Conservation (phyloP, 35 echinoderm and acorn worm genomes). For the Strongylocentrotus purpuratus region DNA sequence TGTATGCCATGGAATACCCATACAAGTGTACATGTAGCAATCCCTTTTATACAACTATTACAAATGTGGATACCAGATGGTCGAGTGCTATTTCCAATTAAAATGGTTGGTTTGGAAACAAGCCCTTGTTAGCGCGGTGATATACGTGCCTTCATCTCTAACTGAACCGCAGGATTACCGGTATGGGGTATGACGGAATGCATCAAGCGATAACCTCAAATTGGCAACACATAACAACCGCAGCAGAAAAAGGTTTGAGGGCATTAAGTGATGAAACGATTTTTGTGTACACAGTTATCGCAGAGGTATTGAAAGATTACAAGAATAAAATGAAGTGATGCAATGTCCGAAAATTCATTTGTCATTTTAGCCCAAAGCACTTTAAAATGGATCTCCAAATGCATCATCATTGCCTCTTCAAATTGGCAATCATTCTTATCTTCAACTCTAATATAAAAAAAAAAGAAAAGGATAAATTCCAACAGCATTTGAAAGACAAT, state of each 20-base stretch:
- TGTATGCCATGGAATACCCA: too few species aligned
- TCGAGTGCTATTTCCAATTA: conserved; percentile 18
- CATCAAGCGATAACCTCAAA: neutral
- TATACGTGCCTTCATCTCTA: neutral
- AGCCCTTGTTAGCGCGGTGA: neutral
- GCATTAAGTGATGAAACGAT: neutral
- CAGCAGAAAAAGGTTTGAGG: neutral
- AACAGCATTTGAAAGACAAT: too few species aligned
- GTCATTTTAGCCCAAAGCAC: neutral
- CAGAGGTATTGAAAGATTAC: neutral
- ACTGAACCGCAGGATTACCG: neutral
- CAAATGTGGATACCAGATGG: conserved; percentile 18
- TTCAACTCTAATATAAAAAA: too few species aligned
- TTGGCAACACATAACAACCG: neutral
- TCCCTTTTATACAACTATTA: neutral
- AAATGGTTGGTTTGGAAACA: conserved; percentile 24
- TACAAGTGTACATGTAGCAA: neutral
- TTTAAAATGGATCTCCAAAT: too few species aligned
- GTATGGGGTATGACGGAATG: neutral
- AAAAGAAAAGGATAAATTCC: too few species aligned
- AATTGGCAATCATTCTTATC: too few species aligned
- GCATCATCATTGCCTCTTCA: too few species aligned
- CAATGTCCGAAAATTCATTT: neutral
- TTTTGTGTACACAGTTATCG: neutral
- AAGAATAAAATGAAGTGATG: neutral